phyloP scores from a whole-genome alignment of 2,797 vertebrate species.

The Myioborus miniatus region DNA sequence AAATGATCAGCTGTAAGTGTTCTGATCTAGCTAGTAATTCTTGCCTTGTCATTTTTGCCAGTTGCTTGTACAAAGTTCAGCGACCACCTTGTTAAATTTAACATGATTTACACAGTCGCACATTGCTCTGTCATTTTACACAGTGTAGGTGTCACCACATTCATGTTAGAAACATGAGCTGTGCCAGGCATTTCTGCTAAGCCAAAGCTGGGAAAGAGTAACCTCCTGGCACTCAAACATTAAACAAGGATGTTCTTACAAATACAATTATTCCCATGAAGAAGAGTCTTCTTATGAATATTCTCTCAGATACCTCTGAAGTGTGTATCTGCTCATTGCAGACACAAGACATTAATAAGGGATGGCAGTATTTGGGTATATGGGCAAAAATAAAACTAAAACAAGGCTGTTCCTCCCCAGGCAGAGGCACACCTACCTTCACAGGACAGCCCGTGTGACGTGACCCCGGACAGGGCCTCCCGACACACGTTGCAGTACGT shows the following conservation, averaged over 20 bases:
- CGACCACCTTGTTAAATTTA: neutral
- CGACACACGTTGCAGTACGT: constrained; percentile 96
- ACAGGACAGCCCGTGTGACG: constrained; percentile 92
- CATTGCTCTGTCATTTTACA: neutral
- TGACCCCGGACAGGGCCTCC: constrained; percentile 93
- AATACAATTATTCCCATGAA: neutral
- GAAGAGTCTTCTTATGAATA: neutral
- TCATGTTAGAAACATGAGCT: neutral
- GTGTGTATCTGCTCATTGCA: neutral
- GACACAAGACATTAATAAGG: neutral
- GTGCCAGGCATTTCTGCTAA: neutral
- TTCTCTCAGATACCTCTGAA: neutral
- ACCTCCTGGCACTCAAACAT: neutral
- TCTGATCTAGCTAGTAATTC: neutral
- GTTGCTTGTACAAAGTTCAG: neutral
- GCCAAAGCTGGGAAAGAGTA: neutral
- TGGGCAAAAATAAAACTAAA: neutral
- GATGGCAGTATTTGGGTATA: neutral
- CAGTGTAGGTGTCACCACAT: neutral
- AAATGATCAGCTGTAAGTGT: neutral
- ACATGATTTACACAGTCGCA: neutral
- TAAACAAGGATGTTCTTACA: neutral
- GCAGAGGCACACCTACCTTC: constrained; percentile 80
- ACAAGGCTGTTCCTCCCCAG: neutral
- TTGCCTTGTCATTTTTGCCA: neutral